Conservation (phyloP, 2,113 vertebrate species). For the Dolichallabes microphthalmus region DNA sequence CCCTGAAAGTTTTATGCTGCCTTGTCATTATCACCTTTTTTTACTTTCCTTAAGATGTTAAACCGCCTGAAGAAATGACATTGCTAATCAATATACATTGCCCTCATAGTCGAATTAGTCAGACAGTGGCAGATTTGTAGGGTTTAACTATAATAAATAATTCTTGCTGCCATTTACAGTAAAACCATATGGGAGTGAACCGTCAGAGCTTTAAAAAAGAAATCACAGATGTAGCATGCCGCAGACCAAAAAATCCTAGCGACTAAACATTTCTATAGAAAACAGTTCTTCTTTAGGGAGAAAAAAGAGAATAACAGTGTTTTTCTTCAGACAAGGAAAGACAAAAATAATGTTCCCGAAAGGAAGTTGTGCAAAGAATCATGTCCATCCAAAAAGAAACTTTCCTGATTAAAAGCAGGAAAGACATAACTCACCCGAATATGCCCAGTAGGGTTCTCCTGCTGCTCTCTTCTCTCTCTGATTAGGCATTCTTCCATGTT, state of each 20-base stretch:
- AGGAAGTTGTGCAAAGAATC: not conserved
- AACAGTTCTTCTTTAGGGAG: not conserved
- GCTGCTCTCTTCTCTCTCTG: constrained; percentile 85
- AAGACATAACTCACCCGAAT: constrained; percentile 81
- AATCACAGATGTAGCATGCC: not conserved
- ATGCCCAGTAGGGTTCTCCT: constrained; percentile 92
- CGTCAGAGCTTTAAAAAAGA: not conserved
- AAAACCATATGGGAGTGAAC: not conserved
- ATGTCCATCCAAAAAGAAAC: not conserved
- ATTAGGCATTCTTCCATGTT: constrained; percentile 75
- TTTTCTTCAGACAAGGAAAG: not conserved
- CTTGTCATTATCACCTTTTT: not conserved
- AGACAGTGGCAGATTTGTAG: not conserved
- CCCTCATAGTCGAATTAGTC: too few relatives aligned
- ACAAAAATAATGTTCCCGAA: not conserved
- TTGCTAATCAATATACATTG: not conserved
- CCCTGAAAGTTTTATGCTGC: not conserved
- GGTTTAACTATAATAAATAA: not conserved
- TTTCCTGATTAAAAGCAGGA: constrained; percentile 20
- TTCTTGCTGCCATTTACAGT: not conserved
- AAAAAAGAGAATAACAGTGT: not conserved
- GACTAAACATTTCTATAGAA: not conserved
- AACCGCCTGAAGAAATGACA: not conserved
- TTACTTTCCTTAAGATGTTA: not conserved
- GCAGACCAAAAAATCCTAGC: not conserved